phyloP scores from a whole-genome alignment of 2,888 invertebrate genomes.

The Frankliniella intonsa region DNA sequence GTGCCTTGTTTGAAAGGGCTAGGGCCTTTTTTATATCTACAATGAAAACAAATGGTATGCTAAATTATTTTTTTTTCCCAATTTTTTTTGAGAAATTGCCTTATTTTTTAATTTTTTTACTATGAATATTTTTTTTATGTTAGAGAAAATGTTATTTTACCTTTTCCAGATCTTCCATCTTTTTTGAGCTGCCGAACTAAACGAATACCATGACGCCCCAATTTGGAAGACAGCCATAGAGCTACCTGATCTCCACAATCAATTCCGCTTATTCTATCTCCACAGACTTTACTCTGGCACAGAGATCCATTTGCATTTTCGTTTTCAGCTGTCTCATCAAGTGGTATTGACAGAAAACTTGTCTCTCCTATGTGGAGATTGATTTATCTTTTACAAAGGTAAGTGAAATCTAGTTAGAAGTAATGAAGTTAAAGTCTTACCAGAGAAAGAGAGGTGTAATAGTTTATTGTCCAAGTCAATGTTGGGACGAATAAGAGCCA shows the following conservation, averaged over 20 bases:
- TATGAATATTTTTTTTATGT: constrained; percentile 44
- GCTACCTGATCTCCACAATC: constrained; percentile 82
- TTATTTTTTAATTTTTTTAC: constrained; percentile 43
- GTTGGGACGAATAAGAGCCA: constrained; percentile 72
- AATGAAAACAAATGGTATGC: constrained; percentile 37
- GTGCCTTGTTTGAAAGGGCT: constrained; percentile 77
- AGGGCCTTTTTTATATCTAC: constrained; percentile 45
- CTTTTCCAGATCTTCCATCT: constrained; percentile 41
- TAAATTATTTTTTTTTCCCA: constrained; percentile 36
- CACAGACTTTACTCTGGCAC: constrained; percentile 81
- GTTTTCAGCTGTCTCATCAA: constrained; percentile 46
- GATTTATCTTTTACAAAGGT: constrained; percentile 29
- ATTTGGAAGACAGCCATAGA: constrained; percentile 71
- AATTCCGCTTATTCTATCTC: constrained; percentile 68
- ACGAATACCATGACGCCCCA: constrained; percentile 64
- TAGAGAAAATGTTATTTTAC: constrained; percentile 39
- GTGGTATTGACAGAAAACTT: constrained; percentile 50
- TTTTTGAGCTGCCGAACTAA: constrained; percentile 58
- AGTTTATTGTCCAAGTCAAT: constrained; percentile 57
- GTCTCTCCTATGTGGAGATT: constrained; percentile 49
- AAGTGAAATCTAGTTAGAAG: neutral
- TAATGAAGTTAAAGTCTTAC: constrained; percentile 46
- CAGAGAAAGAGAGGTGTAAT: constrained; percentile 59
- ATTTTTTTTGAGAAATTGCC: constrained; percentile 46
- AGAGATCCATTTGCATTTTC: constrained; percentile 45